These are phyloP conservation scores for Campopleginae sp. DNA, from an alignment of 2,888 invertebrate species.

Conservation along the genomic window DNA sequence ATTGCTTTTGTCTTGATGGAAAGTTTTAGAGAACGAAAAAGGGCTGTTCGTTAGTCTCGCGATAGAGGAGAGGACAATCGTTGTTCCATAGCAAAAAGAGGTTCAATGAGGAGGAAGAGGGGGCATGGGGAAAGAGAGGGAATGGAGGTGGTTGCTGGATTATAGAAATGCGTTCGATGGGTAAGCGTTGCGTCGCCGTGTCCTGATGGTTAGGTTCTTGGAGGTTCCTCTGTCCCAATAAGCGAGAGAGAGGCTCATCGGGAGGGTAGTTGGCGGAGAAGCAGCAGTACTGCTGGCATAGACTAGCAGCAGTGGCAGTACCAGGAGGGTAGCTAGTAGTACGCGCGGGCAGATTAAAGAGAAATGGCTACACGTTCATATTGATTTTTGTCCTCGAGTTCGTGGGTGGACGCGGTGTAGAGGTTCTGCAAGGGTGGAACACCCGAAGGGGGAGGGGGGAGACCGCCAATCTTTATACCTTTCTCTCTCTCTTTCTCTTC, in stretches of 20 bases:
- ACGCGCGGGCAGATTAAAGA: slow-evolving; percentile 83
- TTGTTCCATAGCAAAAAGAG: slow-evolving; percentile 50
- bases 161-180: slow-evolving; percentile 74
- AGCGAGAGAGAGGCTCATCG: slow-evolving; percentile 47
- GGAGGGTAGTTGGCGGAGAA: slow-evolving; percentile 29
- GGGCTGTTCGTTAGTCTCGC: slow-evolving; percentile 67
- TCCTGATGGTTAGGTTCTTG: slow-evolving; percentile 61
- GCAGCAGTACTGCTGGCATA: slow-evolving; percentile 44
- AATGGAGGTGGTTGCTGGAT: slow-evolving; percentile 16
- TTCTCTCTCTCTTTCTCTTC: slow-evolving; percentile 69
- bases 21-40: slow-evolving; percentile 37
- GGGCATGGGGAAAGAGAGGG: not conserved
- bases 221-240: slow-evolving; percentile 59
- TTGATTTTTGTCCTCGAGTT: slow-evolving; percentile 84
- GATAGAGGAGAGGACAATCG: slow-evolving; percentile 62
- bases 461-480: slow-evolving; percentile 80
- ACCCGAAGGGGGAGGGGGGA: slow-evolving; percentile 74
- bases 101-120: slow-evolving; percentile 31
- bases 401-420: slow-evolving; percentile 77
- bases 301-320: slow-evolving; percentile 51
- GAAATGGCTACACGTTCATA: slow-evolving; percentile 84
- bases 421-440: slow-evolving; percentile 74
- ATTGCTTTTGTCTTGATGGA: not conserved
- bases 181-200: slow-evolving; percentile 73
- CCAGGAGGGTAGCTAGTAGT: slow-evolving; percentile 71